Conservation (phyloP, 2,797 vertebrate species). For the Alauda arvensis region DNA sequence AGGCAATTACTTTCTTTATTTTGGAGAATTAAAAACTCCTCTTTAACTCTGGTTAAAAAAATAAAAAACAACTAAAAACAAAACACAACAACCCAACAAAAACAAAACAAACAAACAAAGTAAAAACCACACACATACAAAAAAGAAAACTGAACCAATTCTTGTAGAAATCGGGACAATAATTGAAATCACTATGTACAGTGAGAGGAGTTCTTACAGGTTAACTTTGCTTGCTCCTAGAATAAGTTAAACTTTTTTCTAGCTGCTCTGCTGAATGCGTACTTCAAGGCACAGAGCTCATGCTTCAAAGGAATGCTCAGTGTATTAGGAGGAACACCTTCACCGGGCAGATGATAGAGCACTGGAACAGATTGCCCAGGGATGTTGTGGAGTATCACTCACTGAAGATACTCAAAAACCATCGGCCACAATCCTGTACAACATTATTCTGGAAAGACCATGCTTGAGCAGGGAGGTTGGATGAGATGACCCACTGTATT, state of each 20-base stretch:
- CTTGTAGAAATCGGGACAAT: neutral
- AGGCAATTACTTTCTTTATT: neutral
- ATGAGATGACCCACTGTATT: neutral
- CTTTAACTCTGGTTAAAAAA: neutral
- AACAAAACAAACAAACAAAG: too few species aligned
- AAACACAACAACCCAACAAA: neutral
- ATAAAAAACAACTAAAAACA: too few species aligned
- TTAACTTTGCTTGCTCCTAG: neutral
- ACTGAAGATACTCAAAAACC: neutral
- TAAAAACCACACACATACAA: too few species aligned
- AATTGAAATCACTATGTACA: neutral
- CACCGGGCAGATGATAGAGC: neutral
- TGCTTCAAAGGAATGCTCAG: neutral
- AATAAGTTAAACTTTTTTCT: neutral
- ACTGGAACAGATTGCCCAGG: neutral
- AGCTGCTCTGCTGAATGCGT: neutral
- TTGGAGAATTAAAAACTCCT: neutral
- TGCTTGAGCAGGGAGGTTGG: neutral
- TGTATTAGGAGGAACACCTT: neutral
- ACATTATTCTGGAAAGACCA: fast-evolving
- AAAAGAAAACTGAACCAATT: too few species aligned
- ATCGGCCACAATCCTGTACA: too few species aligned
- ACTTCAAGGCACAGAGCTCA: neutral
- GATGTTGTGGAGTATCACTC: neutral
- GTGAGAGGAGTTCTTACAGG: neutral